Conservation (phyloP, 2,888 invertebrate species). For the Plemyria rubiginata region DNA sequence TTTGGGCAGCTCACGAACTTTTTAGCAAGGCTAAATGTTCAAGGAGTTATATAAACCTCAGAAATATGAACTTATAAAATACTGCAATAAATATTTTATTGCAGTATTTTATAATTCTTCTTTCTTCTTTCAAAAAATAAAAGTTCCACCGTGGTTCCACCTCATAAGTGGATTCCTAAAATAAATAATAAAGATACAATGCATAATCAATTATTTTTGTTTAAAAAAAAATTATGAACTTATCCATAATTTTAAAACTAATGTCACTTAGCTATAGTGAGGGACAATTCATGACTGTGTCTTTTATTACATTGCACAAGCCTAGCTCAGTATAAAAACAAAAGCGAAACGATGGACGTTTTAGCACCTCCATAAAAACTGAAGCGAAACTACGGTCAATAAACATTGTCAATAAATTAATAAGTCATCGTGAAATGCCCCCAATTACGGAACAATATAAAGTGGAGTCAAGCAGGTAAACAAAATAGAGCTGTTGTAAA, state of each 20-base stretch:
- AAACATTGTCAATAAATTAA: constrained; percentile 68
- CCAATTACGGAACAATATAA: constrained; percentile 80
- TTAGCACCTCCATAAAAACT: constrained; percentile 82
- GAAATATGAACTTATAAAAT: too few species aligned
- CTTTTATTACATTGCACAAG: constrained; percentile 32
- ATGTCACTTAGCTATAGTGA: neutral
- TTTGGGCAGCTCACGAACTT: too few species aligned
- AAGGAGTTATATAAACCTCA: too few species aligned
- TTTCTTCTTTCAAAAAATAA: too few species aligned
- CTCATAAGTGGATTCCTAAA: too few species aligned
- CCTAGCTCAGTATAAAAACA: constrained; percentile 51
- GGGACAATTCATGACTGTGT: neutral
- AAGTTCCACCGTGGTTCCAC: too few species aligned
- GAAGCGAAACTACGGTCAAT: constrained; percentile 69
- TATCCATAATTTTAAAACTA: neutral
- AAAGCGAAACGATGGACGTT: constrained; percentile 62
- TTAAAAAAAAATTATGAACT: neutral
- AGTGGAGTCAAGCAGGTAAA: constrained; percentile 80
- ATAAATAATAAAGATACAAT: neutral
- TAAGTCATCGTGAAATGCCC: constrained; percentile 82
- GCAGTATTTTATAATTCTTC: too few species aligned
- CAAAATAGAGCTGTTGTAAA: constrained; percentile 84
- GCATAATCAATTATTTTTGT: neutral
- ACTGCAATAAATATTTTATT: too few species aligned
- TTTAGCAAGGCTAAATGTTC: too few species aligned